These are phyloP conservation scores for Drosophila burlai DNA, from an alignment of 1,140 invertebrate genomes.

Conservation along the genomic window DNA sequence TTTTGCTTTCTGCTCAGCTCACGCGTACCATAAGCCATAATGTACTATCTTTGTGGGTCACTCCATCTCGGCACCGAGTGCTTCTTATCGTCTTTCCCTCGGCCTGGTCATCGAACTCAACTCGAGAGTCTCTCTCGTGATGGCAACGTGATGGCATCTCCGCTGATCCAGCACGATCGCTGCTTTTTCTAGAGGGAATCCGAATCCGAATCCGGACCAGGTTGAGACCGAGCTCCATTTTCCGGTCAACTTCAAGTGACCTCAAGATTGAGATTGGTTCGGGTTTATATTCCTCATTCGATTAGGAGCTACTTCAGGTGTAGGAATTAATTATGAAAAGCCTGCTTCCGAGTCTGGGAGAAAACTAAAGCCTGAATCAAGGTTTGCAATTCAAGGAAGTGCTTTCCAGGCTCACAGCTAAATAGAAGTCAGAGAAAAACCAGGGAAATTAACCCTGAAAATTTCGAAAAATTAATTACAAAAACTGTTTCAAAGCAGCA, in stretches of 20 bases:
- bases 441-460: background rate
- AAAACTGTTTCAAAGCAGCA: background rate
- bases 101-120: no score
- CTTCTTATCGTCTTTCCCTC: no score
- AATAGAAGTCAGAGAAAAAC: background rate
- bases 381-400: background rate
- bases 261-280: background rate
- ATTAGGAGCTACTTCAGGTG: no score
- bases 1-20: background rate
- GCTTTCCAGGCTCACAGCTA: background rate
- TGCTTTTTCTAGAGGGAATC: conserved; percentile 11
- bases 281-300: no score
- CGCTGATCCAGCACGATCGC: conserved; percentile 30
- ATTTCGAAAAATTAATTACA: background rate
- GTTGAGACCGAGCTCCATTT: background rate
- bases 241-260: no score
- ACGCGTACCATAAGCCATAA: conserved; percentile 15
- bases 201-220: conserved; percentile 30
- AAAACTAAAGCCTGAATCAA: background rate
- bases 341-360: no score
- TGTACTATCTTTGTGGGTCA: conserved; percentile 52
- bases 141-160: conserved; percentile 43
- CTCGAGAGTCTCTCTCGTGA: no score
- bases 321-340: background rate
- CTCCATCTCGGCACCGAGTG: background rate